Percentiles rank a stretch among this genome's conserved stretches.
phyloP scores from a whole-genome alignment of 2,888 invertebrate species.

The Caenorhabditis imperialis region DNA sequence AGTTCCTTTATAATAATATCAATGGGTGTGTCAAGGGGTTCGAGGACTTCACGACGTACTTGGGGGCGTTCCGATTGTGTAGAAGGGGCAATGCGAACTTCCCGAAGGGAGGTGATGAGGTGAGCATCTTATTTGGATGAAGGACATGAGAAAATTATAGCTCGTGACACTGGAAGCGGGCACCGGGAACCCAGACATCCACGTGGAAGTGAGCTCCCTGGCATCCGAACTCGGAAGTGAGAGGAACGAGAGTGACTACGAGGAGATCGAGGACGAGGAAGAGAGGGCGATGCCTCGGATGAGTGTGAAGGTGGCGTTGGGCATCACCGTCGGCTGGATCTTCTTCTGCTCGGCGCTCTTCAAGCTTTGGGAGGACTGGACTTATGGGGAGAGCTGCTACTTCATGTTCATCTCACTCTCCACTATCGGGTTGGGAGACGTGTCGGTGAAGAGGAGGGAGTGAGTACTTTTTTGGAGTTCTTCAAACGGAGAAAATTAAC shows the following conservation, averaged over 20 bases:
- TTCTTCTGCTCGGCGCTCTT: conserved; percentile 93
- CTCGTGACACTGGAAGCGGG: conserved; percentile 42
- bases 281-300: conserved; percentile 59
- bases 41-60: conserved; percentile 52
- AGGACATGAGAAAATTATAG: conserved; percentile 3
- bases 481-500: neutral
- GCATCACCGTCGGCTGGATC: conserved; percentile 90
- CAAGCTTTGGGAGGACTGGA: conserved; percentile 88
- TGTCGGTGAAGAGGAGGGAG: conserved; percentile 74
- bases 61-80: conserved; percentile 54
- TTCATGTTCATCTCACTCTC: conserved; percentile 80
- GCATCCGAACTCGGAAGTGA: conserved; percentile 63
- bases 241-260: conserved; percentile 49
- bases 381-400: conserved; percentile 79
- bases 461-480: conserved; percentile 50
- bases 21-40: conserved; percentile 68
- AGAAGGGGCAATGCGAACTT: conserved; percentile 15
- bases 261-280: conserved; percentile 57
- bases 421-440: conserved; percentile 79
- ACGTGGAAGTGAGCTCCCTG: conserved; percentile 54
- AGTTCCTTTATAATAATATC: conserved; percentile 75
- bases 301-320: conserved; percentile 77
- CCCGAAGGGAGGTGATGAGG: conserved; percentile 49
- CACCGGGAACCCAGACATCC: neutral
- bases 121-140: conserved; percentile 9